Evolutionary conservation across 64 coral and sea anemone species (phyloP).

Genomic region (Actinia tenebrosa): DNA sequence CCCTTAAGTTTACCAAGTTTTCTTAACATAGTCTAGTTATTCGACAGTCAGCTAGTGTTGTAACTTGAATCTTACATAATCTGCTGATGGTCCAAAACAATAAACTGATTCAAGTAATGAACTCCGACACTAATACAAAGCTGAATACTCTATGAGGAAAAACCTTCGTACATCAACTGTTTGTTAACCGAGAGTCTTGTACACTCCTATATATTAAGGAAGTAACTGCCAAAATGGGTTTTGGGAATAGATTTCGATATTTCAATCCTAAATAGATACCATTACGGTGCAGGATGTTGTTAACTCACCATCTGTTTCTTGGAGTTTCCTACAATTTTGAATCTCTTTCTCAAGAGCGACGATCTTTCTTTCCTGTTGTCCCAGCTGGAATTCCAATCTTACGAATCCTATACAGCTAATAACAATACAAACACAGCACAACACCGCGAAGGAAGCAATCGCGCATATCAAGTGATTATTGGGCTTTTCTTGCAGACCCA

Average conservation of each 20-base stretch:
- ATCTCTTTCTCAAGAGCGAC: slow-evolving; percentile 11
- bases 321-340: slow-evolving; percentile 11
- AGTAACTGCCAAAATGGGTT: neutral
- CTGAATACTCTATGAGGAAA: too few relatives aligned
- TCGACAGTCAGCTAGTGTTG: too few relatives aligned
- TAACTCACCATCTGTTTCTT: slow-evolving; percentile 5
- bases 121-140: too few relatives aligned
- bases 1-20: too few relatives aligned
- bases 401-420: slow-evolving; percentile 15
- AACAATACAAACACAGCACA: slow-evolving; percentile 18
- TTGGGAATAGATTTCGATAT: neutral
- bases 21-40: too few relatives aligned
- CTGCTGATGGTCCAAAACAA: too few relatives aligned
- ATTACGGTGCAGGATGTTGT: neutral
- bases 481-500: neutral
- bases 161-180: too few relatives aligned
- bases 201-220: neutral
- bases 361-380: slow-evolving; percentile 6
- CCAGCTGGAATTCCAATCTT: slow-evolving; percentile 35
- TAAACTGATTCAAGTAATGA: too few relatives aligned
- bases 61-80: too few relatives aligned
- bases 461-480: neutral
- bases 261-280: neutral
- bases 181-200: too few relatives aligned
- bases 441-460: neutral